Evolutionary conservation across 2,113 vertebrate species (phyloP), one percentile per base, ranked within the genome.

Genomic region (Himantopus leucocephalus): DNA sequence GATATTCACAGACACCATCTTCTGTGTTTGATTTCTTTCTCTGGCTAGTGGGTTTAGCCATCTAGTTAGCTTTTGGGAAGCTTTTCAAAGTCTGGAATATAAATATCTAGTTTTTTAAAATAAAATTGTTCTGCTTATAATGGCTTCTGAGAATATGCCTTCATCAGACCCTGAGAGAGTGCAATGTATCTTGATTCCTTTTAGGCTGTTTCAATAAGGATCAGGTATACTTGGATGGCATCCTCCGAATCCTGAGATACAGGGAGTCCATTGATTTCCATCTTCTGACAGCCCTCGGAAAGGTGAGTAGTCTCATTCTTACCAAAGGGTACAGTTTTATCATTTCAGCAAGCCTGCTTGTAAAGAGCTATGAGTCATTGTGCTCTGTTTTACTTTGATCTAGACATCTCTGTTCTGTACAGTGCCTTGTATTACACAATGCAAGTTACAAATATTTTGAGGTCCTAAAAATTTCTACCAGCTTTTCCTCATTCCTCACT

Each of bases 171-270:
- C 24, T 67, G 74, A 76, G 1, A 52, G 37, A 41, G 10, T 35
- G 12, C 47, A 48, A 35, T 72, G 26, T 86, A 13, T 96, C 43
- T 94, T 58, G 19, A 8, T 84, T 94, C 58, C 48, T 85, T 95
- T 45, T 91, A 99, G 99, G 99, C 11, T 99, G 99, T 94, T 99
- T 99, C 98, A 99, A 98, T 97, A 99, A 99, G 97, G 99, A 99
- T 96, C 99, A 99, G 92, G 99, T 99, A 10, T 99, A 99, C 90
- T 93, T 99, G 95, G 99, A 99, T 35, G 99, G 99, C 45, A 98
- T 99, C 95, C 98, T 99, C 88, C 98, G 98, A 95, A 99, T 99
- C 93, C 98, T 99, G 35, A 98, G 99, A 56, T 97, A 99, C 93
- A 98, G 99, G 91, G 97, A 98, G 35, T 98, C 98, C 96, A 99